Conservation (phyloP, 1,140 invertebrate genomes). For the Formica exsecta region DNA sequence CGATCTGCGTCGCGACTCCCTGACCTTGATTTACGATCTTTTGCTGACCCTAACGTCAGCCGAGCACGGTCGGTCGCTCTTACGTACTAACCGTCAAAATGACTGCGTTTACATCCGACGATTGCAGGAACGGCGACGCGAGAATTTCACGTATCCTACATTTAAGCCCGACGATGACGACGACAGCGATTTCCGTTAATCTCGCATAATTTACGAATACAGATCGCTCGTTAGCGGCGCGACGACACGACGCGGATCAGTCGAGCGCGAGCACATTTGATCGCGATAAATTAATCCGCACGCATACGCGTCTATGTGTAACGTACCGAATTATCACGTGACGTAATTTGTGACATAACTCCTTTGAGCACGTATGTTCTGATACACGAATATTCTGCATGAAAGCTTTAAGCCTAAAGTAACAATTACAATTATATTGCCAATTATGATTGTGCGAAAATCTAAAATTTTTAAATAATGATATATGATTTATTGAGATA, state of each 20-base stretch:
- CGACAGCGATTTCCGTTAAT: slow-evolving; percentile 21
- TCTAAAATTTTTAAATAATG: neutral
- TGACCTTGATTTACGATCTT: slow-evolving; percentile 71
- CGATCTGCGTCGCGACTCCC: slow-evolving; percentile 35
- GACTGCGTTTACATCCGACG: slow-evolving; percentile 46
- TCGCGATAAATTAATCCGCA: slow-evolving; percentile 42
- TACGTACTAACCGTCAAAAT: slow-evolving; percentile 38
- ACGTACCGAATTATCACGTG: neutral
- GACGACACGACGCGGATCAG: neutral
- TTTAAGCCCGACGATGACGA: slow-evolving; percentile 26
- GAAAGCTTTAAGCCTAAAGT: neutral
- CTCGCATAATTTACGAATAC: slow-evolving; percentile 33
- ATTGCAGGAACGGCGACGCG: neutral
- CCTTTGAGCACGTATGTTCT: neutral
- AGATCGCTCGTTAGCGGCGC: neutral
- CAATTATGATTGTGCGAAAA: neutral
- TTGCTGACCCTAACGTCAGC: slow-evolving; percentile 66
- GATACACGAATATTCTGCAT: neutral
- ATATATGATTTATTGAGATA: neutral
- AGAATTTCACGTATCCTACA: slow-evolving; percentile 49
- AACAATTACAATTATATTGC: neutral
- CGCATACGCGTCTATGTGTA: neutral
- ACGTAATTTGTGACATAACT: neutral
- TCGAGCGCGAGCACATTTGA: neutral
- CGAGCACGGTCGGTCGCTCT: slow-evolving; percentile 2